A percentile compares a stretch with the other conserved stretches of the same genome.
Evolutionary conservation across 2,888 invertebrate genomes (phyloP).

Genomic region (Hypercompe scribonia): DNA sequence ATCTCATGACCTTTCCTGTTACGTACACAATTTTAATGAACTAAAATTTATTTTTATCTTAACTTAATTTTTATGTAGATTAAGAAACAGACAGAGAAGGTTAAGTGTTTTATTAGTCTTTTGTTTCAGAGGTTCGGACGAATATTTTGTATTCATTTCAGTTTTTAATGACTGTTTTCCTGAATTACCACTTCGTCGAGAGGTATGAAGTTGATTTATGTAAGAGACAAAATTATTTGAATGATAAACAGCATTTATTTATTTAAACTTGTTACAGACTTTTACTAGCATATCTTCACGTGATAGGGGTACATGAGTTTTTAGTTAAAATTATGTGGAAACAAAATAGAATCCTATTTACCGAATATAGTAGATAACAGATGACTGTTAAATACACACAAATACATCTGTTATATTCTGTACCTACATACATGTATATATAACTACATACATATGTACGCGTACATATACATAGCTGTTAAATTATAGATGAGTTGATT

Average conservation of each 20-base stretch:
- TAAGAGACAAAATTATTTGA: background rate
- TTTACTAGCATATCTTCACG: too few species aligned
- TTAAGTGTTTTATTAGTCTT: background rate
- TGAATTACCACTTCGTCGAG: background rate
- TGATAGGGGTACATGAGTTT: too few species aligned
- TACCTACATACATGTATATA: too few species aligned
- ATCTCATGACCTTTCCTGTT: slow-evolving; percentile 14
- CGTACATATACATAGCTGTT: too few species aligned
- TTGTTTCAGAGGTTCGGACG: background rate
- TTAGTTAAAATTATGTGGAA: too few species aligned
- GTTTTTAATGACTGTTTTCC: background rate
- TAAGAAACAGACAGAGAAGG: background rate
- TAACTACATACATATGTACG: too few species aligned
- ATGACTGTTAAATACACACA: too few species aligned
- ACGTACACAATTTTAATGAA: background rate
- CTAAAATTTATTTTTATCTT: background rate
- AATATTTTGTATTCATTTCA: background rate
- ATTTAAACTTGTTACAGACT: too few species aligned
- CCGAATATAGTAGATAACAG: too few species aligned
- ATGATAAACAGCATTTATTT: background rate
- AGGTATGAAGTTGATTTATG: background rate
- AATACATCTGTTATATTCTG: too few species aligned
- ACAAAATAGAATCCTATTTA: too few species aligned
- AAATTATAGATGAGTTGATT: too few species aligned
- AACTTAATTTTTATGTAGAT: slow-evolving; percentile 10